phyloP scores from a whole-genome alignment of 2,113 vertebrate species.

The Phoxinus phoxinus region DNA sequence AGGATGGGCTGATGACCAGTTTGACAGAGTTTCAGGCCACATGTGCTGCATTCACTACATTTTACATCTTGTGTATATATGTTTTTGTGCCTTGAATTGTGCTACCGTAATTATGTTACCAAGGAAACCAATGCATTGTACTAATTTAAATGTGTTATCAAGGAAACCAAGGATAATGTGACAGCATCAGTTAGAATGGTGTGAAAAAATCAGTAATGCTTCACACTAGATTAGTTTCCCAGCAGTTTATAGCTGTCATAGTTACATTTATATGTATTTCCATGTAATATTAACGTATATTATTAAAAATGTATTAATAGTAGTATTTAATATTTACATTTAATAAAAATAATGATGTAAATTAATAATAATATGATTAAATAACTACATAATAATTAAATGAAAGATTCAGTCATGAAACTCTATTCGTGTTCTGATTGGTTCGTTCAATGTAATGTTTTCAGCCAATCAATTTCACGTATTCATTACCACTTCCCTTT shows the following conservation, averaged over 20 bases:
- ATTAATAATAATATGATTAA: no score
- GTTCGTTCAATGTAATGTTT: no score
- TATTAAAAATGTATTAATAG: neutral
- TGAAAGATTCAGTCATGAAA: no score
- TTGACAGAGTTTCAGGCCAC: no score
- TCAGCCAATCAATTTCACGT: no score
- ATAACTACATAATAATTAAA: no score
- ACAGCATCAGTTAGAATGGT: neutral
- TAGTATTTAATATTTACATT: no score
- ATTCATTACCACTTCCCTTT: no score
- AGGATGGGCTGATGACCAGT: no score
- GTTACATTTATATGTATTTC: neutral
- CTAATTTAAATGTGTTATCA: neutral
- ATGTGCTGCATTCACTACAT: neutral
- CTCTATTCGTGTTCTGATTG: no score
- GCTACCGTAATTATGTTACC: slow-evolving; percentile 2
- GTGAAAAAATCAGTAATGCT: slow-evolving; percentile 1
- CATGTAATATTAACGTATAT: neutral
- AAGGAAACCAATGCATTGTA: neutral
- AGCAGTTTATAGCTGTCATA: neutral
- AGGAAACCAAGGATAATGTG: neutral
- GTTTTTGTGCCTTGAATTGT: neutral
- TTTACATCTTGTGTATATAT: neutral
- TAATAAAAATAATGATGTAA: no score
- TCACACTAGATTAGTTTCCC: neutral